Evolutionary conservation across 2,797 vertebrate genomes (phyloP), one percentile per base, ranked within the genome.

Genomic region (Chiloscyllium punctatum): DNA sequence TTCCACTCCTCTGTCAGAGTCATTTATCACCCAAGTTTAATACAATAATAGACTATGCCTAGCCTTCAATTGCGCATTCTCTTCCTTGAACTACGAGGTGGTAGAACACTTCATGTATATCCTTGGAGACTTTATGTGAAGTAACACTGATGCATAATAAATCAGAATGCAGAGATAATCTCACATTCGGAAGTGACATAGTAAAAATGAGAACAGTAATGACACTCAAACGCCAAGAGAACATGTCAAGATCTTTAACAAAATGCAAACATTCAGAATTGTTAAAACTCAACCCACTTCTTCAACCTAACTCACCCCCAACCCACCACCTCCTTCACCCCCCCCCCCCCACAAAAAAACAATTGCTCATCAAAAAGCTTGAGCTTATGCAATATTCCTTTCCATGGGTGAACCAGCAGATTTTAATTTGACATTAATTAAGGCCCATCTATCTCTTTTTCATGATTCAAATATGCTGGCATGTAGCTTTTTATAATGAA

Each of bases 11-110:
- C 98, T 98, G 98, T 98, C 98, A 98, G 96, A 96, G 96, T 97
- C 98, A 98, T 98, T 98, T 97, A 98, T 98, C 98, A 98, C 97
- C 96, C 97, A 96, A 96, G 97, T 97, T 97, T 98, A 98, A 98
- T 97, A 97, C 97, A 98, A 98, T 98, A 98, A 98, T 96, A 97
- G 96, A 95, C 96, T 96, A 96, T 97, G 97, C 97, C 97, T 97
- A 97, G 97, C 96, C 97, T 97, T 96, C 95, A 96, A 96, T 97
- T 96, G 96, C 96, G 96, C 95, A 96, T 96, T 96, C 96, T 96
- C 96, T 96, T 96, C 96, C 95, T 95, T 96, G 96, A 96, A 96
- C 96, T 96, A 97, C 96, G 97, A 97, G 96, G 96, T 95, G 96
- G 96, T 96, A 95, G 84, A 96, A 96, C 95, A 96, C 87, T 68